Evolutionary conservation across 1,140 invertebrate genomes (phyloP), one percentile per base, ranked within the genome.

Genomic region (Rhysida immarginata): DNA sequence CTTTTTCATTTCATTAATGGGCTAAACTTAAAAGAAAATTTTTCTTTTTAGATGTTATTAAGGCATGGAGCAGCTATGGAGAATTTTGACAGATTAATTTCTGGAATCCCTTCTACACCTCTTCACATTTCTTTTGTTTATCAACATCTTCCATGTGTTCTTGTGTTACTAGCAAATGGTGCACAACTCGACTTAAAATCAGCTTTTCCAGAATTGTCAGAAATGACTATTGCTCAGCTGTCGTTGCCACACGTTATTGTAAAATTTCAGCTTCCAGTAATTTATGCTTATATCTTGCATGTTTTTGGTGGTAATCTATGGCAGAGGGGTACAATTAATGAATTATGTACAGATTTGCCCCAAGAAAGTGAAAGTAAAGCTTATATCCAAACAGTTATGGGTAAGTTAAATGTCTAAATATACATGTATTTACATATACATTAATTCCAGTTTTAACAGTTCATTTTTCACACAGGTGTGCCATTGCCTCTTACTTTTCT

Each of bases 41-140:
- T 48, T 26, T 50, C 5, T 41, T 59, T 57, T 26, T 49, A 60
- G 59, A 26, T 58, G 25, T 42, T 60, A 21, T 27, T 60, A 16
- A 11, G 50, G 26, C 44, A 50, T 49, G 59, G 59, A 25, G 59
- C 53, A 49, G 25, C 44, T 29, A 41, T 29, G 18, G 52, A 53
- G 41, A 53, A 41, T 25, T 5, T n/a, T 5, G n/a, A 5, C 23
- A 26, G 52, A 20, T 21, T 53, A 16, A n/a, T 42, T 8, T 5
- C 8, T 25, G 49, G 49, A 25, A 25, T 51, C 11, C 49, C 49
- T 26, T 21, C 23, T 5, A 11, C 20, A n/a, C 49, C 49, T 27
- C 26, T 51, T n/a, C 49, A 51, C 26, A 20, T 51, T 14, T 11
- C 49, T n/a, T 3, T 51, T 51, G 13, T 51, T 11, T 51, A 51